These are phyloP conservation scores for Sitta carolinensis DNA, from an alignment of 2,797 vertebrate species.

Conservation along the genomic window DNA sequence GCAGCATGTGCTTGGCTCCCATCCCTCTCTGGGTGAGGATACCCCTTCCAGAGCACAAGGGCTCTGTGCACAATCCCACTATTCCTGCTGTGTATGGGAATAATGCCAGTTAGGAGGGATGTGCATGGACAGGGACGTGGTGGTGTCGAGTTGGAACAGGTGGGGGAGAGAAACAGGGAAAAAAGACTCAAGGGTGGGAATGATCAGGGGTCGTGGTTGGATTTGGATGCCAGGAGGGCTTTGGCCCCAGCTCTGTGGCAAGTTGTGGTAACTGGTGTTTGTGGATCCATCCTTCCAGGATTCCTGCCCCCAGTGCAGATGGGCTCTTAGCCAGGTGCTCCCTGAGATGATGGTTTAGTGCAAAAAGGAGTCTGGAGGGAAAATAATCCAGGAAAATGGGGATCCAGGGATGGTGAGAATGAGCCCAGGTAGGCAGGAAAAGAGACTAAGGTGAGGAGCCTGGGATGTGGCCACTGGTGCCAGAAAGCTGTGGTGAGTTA, in stretches of 20 bases:
- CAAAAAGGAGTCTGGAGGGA: neutral
- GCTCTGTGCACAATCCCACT: neutral
- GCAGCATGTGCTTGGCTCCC: accelerated
- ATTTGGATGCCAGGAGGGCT: neutral
- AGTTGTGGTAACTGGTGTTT: neutral
- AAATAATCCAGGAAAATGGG: neutral
- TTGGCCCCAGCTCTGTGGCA: neutral
- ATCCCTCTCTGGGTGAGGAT: neutral
- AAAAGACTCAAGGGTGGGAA: neutral
- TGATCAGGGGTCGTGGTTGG: neutral
- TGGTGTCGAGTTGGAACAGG: accelerated
- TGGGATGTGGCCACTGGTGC: neutral
- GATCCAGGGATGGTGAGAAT: neutral
- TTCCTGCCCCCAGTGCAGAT: accelerated
- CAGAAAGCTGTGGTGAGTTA: neutral
- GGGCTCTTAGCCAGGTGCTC: neutral
- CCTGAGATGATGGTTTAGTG: neutral
- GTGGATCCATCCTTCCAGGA: neutral
- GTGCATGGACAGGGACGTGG: accelerated
- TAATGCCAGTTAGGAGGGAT: neutral
- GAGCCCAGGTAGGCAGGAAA: too few species aligned
- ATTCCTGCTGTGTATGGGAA: accelerated
- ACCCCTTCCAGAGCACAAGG: neutral
- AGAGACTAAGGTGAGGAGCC: accelerated
- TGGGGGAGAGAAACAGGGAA: neutral